A percentile compares a stretch with the other conserved stretches of the same genome.
Conservation (phyloP, 2,797 vertebrate genomes). For the Cebuella pygmaea region DNA sequence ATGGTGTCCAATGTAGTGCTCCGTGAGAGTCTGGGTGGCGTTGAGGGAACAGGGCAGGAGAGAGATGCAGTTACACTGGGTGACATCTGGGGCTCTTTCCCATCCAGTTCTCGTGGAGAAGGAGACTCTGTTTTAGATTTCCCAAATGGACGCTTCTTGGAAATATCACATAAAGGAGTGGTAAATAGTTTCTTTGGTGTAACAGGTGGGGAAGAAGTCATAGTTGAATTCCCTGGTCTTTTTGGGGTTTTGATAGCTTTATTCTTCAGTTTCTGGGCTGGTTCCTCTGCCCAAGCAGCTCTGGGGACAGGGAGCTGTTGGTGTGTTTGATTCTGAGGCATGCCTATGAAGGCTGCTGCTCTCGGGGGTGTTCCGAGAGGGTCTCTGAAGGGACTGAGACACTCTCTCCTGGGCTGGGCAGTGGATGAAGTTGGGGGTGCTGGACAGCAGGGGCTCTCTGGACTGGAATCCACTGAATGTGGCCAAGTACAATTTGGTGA, state of each 20-base stretch:
- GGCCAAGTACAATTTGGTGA: neutral
- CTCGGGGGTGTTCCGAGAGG: slow-evolving; percentile 67
- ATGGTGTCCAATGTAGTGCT: neutral
- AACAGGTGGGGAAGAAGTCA: neutral
- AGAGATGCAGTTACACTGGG: neutral
- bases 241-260: neutral
- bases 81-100: slow-evolving; percentile 16
- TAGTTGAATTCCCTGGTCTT: neutral
- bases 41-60: neutral
- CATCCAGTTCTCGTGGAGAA: neutral
- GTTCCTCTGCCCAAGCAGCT: neutral
- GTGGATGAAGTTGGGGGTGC: neutral
- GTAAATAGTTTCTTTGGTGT: neutral
- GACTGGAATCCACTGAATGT: slow-evolving; percentile 34
- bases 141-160: neutral
- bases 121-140: slow-evolving; percentile 40
- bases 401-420: neutral
- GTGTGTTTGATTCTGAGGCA: neutral
- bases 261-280: neutral
- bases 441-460: neutral
- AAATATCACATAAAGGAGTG: neutral
- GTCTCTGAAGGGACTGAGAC: neutral
- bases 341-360: neutral
- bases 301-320: neutral
- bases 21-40: neutral